Conservation (phyloP, 2,797 vertebrate genomes). For the Sandelia bainsii region DNA sequence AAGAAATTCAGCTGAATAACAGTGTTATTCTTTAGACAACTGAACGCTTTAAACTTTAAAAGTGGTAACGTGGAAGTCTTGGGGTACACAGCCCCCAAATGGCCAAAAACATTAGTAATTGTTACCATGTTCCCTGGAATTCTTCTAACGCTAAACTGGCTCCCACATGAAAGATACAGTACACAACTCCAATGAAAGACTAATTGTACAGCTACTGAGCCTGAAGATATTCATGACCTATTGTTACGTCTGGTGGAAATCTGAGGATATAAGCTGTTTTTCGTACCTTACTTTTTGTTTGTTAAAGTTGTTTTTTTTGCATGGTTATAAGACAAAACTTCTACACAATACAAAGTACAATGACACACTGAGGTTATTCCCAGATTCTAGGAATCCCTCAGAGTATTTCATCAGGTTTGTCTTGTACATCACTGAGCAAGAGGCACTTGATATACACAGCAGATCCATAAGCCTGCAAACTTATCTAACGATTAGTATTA, state of each 20-base stretch:
- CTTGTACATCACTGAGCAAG: not conserved
- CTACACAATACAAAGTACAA: not conserved
- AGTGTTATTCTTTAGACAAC: no score
- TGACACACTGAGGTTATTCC: not conserved
- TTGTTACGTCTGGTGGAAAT: no score
- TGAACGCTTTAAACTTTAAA: no score
- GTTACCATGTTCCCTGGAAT: not conserved
- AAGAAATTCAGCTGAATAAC: no score
- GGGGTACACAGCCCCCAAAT: no score
- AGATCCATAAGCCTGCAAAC: not conserved
- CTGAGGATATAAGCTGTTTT: no score
- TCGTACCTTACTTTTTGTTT: no score
- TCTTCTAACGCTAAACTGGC: not conserved
- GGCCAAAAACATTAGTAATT: no score
- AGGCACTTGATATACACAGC: not conserved
- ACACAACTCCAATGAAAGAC: not conserved
- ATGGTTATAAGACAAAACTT: not conserved
- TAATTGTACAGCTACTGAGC: not conserved
- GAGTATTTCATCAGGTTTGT: not conserved
- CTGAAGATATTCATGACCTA: not conserved
- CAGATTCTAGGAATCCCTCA: no score
- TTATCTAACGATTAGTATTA: slow-evolving; percentile 14
- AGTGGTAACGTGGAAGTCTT: no score
- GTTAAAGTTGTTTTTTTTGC: no score
- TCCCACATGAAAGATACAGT: not conserved